Base-by-base conservation (phyloP, 2,113 vertebrate species). In the Cettia cetti region DNA sequence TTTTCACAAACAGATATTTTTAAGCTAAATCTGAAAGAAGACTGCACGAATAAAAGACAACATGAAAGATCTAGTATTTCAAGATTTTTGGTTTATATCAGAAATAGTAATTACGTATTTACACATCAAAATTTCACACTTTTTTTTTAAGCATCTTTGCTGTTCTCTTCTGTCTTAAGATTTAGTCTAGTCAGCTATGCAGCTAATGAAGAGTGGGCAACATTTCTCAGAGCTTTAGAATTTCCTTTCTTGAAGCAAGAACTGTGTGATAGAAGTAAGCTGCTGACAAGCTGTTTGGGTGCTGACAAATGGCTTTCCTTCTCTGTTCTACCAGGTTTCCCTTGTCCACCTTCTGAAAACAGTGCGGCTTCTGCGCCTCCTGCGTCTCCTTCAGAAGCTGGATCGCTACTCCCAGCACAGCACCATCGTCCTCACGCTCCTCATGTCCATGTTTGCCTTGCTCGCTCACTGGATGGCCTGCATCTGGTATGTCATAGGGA, bases 391-490 rank as follows among this genome's bases (percentile, higher is more conserved):
- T 44, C 99, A 99, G 98, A 99, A 99, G 97, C 80, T 99, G 98
- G 99, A 99, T 98, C 99, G 99, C 37, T 99, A 99, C 94, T 99
- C 99, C 3, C 99, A 99, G 95, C 99, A 99, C 95, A 99, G 99
- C 97, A 99, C 99, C 3, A 98, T 99, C 40, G 99, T 99, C 42
- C 98, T 99, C 82, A 99, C 99, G 0, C 98, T 99, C 75, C 98
- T 99, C 76, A 99, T 99, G 99, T 99, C 99, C 93, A 99, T 99
- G 99, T 99, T 99, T 87, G 99, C 99, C 28, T 98, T 99, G 94
- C 98, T 99, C 74, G 99, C 99, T 45, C 99, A 99, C 97, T 99
- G 99, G 99, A 99, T 99, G 99, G 99, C 99, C 40, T 99, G 99
- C 97, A 99, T 99, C 98, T 99, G 99, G 99, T 99, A 99, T 77